These are phyloP conservation scores for Trachurus trachurus DNA, from an alignment of 2,797 vertebrate genomes.

Conservation along the genomic window DNA sequence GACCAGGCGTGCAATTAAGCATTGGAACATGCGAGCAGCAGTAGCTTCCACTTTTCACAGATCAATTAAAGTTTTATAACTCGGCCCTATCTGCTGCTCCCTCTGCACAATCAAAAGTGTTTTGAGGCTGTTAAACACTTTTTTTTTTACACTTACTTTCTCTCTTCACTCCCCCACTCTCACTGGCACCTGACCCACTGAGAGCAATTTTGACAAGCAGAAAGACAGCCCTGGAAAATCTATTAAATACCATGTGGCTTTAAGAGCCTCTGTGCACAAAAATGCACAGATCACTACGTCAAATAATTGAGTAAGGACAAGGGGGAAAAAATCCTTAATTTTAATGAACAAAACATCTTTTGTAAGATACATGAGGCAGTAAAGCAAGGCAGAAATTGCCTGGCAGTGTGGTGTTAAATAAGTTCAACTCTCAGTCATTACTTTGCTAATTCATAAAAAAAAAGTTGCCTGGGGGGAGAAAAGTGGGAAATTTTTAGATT, in stretches of 20 bases:
- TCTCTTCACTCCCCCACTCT: constrained; percentile 47
- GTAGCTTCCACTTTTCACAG: constrained; percentile 87
- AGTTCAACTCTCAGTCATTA: constrained; percentile 46
- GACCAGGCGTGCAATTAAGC: constrained; percentile 82
- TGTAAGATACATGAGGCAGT: constrained; percentile 50
- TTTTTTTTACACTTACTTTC: constrained; percentile 57
- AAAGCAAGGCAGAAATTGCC: constrained; percentile 43
- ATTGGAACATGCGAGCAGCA: constrained; percentile 81
- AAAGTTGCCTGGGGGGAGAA: constrained; percentile 38
- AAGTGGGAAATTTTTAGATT: constrained; percentile 38
- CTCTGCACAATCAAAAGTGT: constrained; percentile 85
- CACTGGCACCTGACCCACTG: constrained; percentile 81
- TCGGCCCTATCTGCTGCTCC: constrained; percentile 82
- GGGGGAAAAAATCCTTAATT: constrained; percentile 43
- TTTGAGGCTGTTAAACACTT: constrained; percentile 82
- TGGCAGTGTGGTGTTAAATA: constrained; percentile 59
- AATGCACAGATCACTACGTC: constrained; percentile 64
- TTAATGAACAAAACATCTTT: constrained; percentile 74
- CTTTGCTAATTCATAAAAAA: constrained; percentile 61
- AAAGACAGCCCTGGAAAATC: constrained; percentile 85
- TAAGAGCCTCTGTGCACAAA: constrained; percentile 70
- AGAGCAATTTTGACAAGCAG: constrained; percentile 83
- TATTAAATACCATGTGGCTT: constrained; percentile 83
- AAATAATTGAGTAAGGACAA: constrained; percentile 67
- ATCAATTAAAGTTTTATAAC: constrained; percentile 88